phyloP scores from a whole-genome alignment of 2,888 invertebrate species.

The Ennomos quercinarius region DNA sequence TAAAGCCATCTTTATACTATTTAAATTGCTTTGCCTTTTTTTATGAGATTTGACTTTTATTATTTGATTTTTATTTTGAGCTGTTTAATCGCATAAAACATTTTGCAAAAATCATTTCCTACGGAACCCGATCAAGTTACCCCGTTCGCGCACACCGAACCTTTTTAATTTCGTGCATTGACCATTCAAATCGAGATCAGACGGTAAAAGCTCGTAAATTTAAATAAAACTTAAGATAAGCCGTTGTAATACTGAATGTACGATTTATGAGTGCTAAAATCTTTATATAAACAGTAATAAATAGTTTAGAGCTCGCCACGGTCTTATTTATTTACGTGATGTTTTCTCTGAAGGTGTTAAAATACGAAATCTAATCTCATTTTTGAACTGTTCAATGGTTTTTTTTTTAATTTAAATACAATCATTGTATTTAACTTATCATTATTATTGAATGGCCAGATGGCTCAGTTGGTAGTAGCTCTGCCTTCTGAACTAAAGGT shows the following conservation, averaged over 20 bases:
- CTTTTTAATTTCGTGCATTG: conserved; percentile 33
- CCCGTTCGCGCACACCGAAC: conserved; percentile 6
- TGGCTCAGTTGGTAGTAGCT: too few relatives aligned
- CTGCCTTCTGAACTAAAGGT: too few relatives aligned
- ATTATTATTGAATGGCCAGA: too few relatives aligned
- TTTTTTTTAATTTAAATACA: too few relatives aligned
- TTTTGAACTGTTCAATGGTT: conserved; percentile 1
- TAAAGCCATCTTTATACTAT: too few relatives aligned
- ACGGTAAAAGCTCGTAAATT: conserved; percentile 33
- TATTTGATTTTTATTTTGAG: too few relatives aligned
- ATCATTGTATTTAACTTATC: too few relatives aligned
- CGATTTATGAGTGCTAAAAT: conserved; percentile 43
- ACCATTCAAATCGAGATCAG: conserved; percentile 35
- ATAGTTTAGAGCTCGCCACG: conserved; percentile 30
- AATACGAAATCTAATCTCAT: conserved; percentile 20
- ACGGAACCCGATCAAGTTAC: conserved; percentile 13
- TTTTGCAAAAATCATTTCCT: background rate
- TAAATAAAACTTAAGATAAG: conserved; percentile 39
- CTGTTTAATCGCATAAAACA: too few relatives aligned
- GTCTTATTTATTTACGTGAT: conserved; percentile 33
- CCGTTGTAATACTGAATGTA: conserved; percentile 37
- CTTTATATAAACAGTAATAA: conserved; percentile 41
- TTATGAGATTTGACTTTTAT: too few relatives aligned
- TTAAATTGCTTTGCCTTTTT: too few relatives aligned
- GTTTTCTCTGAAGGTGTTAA: conserved; percentile 37